Base-by-base conservation (phyloP, 2,113 vertebrate species). In the Cariama cristata region DNA sequence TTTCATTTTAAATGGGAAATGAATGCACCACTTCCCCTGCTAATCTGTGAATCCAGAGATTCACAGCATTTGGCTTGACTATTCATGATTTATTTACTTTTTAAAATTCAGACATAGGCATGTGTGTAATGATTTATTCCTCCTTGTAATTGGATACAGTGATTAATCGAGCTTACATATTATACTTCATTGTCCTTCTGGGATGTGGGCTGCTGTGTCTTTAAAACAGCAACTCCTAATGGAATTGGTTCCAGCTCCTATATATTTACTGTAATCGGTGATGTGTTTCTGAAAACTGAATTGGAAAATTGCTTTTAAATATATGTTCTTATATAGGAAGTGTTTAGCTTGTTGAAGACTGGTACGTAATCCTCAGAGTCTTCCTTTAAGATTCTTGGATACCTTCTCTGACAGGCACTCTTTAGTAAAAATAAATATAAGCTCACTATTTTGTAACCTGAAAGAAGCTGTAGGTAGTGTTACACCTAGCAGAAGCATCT, bases 101-200 rank as follows among this genome's bases (percentile, higher is more conserved):
- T 96, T 83, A 92, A 93, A 95, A 97, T 97, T 93, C 87, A 91
- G 93, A 38, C 62, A 18, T 85, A 90, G 60, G 62, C 81, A 38
- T 62, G 79, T 79, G 60, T 69, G 71, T 88, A 84, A 68, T 93
- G 92, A 96, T 97, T 90, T 96, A 97, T 96, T 93, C 81, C 92
- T 90, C 47, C 76, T 89, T 96, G 74, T 95, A 97, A 97, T 96
- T 97, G 79, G 71, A 95, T 96, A 79, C 53, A 69, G 92, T 92
- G 93, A 94, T 96, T 97, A 97, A 95, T 94, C 83, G 93, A 95
- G 80, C 87, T 94, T 92, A 87, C 62, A 58, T 90, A 92, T 94
- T 92, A 56, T 64, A 86, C 53, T 92, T 94, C 88, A 79, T 96
- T 97, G 96, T 95, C 79, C 95, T 97, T 90, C 81, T 92, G 93